A percentile compares a stretch with the other conserved stretches of the same genome.
These are phyloP conservation scores for Lepus europaeus DNA, from an alignment of 2,113 vertebrate species.

Conservation along the genomic window DNA sequence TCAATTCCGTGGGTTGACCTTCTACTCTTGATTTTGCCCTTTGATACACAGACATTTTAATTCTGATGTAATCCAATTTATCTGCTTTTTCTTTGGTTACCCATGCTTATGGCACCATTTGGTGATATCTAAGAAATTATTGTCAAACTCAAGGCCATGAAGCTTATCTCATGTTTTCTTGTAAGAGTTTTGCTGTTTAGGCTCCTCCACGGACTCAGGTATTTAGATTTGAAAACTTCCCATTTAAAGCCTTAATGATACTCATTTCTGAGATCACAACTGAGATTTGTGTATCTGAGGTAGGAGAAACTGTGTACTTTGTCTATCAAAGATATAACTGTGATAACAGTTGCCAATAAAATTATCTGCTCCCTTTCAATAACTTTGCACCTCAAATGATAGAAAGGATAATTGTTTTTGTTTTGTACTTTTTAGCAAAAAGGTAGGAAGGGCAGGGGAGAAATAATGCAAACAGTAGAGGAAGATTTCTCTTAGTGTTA, in stretches of 20 bases:
- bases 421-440: no score
- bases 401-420: background rate
- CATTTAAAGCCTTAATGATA: constrained; percentile 23
- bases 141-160: background rate
- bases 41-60: background rate
- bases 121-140: background rate
- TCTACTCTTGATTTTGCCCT: background rate
- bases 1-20: background rate
- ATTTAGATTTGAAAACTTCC: constrained; percentile 17
- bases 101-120: background rate
- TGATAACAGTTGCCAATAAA: background rate
- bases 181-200: background rate
- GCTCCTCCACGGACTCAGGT: background rate
- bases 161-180: background rate
- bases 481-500: background rate
- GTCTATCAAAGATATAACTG: constrained; percentile 15
- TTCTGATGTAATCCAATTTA: constrained; percentile 6
- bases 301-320: background rate
- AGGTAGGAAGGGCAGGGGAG: background rate
- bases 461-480: background rate
- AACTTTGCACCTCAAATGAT: background rate
- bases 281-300: background rate
- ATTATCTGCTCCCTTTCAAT: constrained; percentile 13
- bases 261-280: background rate
- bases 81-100: constrained; percentile 4